These are phyloP conservation scores for Arctia plantaginis DNA, from an alignment of 2,888 invertebrate species.

Conservation along the genomic window DNA sequence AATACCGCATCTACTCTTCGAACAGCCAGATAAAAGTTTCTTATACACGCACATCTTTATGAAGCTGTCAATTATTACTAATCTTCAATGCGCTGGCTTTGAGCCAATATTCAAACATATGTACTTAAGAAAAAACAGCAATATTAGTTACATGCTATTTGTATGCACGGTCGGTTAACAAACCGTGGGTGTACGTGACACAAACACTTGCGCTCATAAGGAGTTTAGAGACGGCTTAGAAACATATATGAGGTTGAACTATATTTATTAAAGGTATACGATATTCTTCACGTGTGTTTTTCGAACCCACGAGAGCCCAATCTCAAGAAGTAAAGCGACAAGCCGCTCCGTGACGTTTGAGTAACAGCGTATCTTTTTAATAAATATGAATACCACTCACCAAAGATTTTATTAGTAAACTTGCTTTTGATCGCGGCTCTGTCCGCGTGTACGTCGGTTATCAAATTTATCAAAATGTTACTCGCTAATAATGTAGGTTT, in stretches of 20 bases:
- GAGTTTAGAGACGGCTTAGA: constrained; percentile 29
- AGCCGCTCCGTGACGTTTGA: too few relatives aligned
- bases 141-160: constrained; percentile 60
- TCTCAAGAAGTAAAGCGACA: neutral
- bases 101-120: constrained; percentile 56
- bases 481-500: too few relatives aligned
- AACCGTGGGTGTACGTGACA: constrained; percentile 42
- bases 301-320: too few relatives aligned
- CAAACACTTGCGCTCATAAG: constrained; percentile 27
- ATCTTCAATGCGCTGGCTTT: constrained; percentile 68
- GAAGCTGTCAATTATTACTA: constrained; percentile 70
- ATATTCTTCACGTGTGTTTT: neutral
- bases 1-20: constrained; percentile 35
- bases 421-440: too few relatives aligned
- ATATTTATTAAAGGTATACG: neutral
- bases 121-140: constrained; percentile 56
- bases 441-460: too few relatives aligned
- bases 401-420: too few relatives aligned
- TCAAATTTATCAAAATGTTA: too few relatives aligned
- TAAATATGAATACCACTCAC: too few relatives aligned
- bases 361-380: too few relatives aligned
- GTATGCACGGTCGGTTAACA: constrained; percentile 58
- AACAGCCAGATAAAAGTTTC: constrained; percentile 26
- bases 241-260: constrained; percentile 6
- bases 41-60: constrained; percentile 59